Percentiles rank a stretch among this genome's conserved stretches.
Evolutionary conservation across 2,888 invertebrate genomes (phyloP).

Genomic region (Melipona bicolor): DNA sequence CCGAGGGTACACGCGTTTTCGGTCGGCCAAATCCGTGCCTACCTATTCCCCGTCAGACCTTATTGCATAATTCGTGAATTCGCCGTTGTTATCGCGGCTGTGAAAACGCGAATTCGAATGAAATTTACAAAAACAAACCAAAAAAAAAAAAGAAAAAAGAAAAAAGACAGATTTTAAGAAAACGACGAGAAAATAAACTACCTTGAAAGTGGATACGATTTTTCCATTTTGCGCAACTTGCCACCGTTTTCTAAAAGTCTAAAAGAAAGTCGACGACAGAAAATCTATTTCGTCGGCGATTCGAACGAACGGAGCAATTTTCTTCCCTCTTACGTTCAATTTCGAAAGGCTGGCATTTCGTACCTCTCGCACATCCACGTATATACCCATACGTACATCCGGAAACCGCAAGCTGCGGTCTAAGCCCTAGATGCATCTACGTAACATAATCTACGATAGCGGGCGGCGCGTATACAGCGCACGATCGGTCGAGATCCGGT

Average conservation of each 20-base stretch:
- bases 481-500: conserved; percentile 70
- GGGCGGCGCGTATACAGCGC: conserved; percentile 64
- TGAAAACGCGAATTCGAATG: not conserved
- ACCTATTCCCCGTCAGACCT: conserved; percentile 30
- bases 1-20: not conserved
- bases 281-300: not conserved
- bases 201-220: not conserved
- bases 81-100: conserved; percentile 13
- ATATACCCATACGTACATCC: conserved; percentile 59
- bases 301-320: conserved; percentile 20
- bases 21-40: conserved; percentile 38
- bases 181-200: too few relatives aligned
- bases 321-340: conserved; percentile 46
- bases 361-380: conserved; percentile 35
- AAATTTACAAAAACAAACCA: not conserved
- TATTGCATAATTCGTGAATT: conserved; percentile 47
- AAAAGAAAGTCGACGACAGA: not conserved
- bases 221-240: not conserved
- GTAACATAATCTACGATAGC: conserved; percentile 69
- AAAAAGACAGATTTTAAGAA: not conserved
- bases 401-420: conserved; percentile 77
- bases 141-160: not conserved
- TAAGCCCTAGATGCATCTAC: conserved; percentile 79
- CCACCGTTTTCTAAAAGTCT: too few relatives aligned
- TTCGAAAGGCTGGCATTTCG: conserved; percentile 23